phyloP scores from a whole-genome alignment of 2,797 vertebrate genomes.

The Neopelma chrysocephalum region DNA sequence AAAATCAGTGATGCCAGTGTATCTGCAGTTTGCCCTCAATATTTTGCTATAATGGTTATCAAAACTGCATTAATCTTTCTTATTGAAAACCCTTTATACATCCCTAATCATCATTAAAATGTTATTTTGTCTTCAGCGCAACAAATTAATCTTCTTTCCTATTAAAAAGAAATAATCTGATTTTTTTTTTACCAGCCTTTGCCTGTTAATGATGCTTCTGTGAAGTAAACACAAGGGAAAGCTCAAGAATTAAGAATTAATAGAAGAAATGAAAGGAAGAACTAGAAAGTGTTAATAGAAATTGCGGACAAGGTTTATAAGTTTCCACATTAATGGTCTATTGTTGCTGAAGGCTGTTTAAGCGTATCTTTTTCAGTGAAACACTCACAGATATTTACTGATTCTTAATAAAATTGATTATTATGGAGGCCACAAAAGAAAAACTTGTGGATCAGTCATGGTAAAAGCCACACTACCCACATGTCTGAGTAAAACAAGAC shows the following conservation, averaged over 20 bases:
- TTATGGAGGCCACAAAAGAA: not conserved
- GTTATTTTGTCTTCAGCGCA: constrained; percentile 24
- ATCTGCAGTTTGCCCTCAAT: not conserved
- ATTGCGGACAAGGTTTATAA: not conserved
- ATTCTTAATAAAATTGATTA: not conserved
- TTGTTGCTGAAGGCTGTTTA: not conserved
- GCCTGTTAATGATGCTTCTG: not conserved
- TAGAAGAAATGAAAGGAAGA: not conserved
- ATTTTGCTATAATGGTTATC: constrained; percentile 16
- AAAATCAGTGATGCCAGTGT: constrained; percentile 28
- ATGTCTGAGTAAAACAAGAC: not conserved
- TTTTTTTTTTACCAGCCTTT: not conserved
- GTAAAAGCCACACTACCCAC: not conserved
- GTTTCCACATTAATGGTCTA: not conserved
- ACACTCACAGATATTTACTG: not conserved
- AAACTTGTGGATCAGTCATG: not conserved
- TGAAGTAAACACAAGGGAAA: not conserved
- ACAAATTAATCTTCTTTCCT: constrained; percentile 36
- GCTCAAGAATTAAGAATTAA: constrained; percentile 10
- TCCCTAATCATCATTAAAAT: constrained; percentile 29
- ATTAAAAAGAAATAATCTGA: constrained; percentile 3
- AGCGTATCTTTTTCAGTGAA: not conserved
- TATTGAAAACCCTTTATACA: constrained; percentile 14
- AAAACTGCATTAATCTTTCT: constrained; percentile 9
- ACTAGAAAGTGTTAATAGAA: not conserved